Evolutionary conservation across 2,888 invertebrate genomes (phyloP).

Genomic region (Rutpela maculata): DNA sequence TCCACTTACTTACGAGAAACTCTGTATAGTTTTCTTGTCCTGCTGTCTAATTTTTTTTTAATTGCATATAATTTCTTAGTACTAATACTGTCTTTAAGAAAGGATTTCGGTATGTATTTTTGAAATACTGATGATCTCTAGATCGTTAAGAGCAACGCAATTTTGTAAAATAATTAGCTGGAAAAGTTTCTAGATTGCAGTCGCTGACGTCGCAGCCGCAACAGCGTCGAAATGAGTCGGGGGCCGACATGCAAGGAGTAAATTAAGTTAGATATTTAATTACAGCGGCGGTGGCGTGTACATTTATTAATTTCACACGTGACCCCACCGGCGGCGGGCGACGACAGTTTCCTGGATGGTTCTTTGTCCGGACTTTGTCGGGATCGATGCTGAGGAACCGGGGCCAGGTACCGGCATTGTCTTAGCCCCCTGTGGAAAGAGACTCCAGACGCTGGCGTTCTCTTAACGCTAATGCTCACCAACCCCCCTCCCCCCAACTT

Average conservation of each 20-base stretch:
- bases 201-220: conserved; percentile 48
- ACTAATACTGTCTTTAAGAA: not conserved
- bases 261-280: conserved; percentile 72
- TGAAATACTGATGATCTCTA: not conserved
- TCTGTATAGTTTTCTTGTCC: too few relatives aligned
- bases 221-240: conserved; percentile 43
- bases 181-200: conserved; percentile 55
- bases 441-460: conserved; percentile 29
- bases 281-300: conserved; percentile 68
- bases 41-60: not conserved
- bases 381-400: conserved; percentile 58
- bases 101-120: not conserved
- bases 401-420: conserved; percentile 67
- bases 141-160: conserved; percentile 42
- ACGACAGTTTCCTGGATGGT: conserved; percentile 67
- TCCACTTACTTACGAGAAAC: too few relatives aligned
- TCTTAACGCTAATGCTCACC: conserved; percentile 18
- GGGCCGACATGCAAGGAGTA: conserved; percentile 66
- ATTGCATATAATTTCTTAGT: not conserved
- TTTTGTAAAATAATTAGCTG: conserved; percentile 57
- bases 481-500: conserved; percentile 15
- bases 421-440: conserved; percentile 52
- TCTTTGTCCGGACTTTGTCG: conserved; percentile 63
- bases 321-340: conserved; percentile 63
- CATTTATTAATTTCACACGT: conserved; percentile 73